Base-by-base conservation (phyloP, 2,888 invertebrate genomes). In the Acronicta psi region DNA sequence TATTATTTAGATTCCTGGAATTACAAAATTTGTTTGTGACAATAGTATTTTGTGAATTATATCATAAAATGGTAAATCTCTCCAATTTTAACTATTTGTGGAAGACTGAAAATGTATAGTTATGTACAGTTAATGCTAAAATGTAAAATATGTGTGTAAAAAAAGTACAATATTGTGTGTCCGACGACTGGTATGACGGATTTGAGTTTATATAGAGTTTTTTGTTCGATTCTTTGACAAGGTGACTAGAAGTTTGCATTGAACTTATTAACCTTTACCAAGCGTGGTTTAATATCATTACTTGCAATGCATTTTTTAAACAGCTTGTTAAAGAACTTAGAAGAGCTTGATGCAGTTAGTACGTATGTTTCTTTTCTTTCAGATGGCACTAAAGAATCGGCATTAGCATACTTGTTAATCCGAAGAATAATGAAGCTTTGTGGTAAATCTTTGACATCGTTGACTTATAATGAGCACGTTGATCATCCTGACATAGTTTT, bases 401-500 rank as follows among this genome's bases (percentile, higher is more conserved):
- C 62, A 74, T 79, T 79, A 69, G 43, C 66, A 59, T 59, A 62
- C 50, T 54, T 65, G 59, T 72, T 67, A 64, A 57, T 49, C 62
- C 49, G 65, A 70, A 52, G 63, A 62, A 60, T 57, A 56, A 51
- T 47, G 61, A 67, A 65, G 66, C 52, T 59, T 57, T 62, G 79
- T 66, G 77, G 77, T 76, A 76, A 73, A 65, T 64, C 43, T 78
- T 76, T 75, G 65, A 75, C 80, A 80, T 82, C 76, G 75, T 86
- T 79, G 76, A 83, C 83, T 86, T 89, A 88, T 91, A 91, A 91
- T 92, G 93, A 93, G 91, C 92, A 89, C 86, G 84, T 91, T 84
- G 80, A 84, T 87, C 83, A 88, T 92, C 87, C 90, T 91, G 90
- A 91, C 85, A 84, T 81, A 73, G 84, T 76, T 69, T 82, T 81